These are phyloP conservation scores for Brachyptera risi DNA, from an alignment of 2,888 invertebrate species.

Conservation along the genomic window DNA sequence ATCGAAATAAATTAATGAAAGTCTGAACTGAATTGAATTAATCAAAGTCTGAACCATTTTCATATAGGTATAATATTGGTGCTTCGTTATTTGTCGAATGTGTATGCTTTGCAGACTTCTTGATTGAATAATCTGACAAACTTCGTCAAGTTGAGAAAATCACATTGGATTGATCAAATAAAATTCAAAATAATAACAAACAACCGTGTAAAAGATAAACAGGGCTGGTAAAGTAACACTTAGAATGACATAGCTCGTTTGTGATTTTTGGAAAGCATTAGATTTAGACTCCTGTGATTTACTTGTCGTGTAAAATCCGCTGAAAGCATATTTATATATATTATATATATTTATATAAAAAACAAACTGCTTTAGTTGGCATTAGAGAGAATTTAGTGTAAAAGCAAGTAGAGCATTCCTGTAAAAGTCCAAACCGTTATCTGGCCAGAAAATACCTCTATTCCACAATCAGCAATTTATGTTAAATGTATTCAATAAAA, in stretches of 20 bases:
- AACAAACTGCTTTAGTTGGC: not conserved
- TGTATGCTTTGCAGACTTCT: not conserved
- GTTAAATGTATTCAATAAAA: not conserved
- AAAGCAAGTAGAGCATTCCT: constrained; percentile 1
- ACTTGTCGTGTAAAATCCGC: not conserved
- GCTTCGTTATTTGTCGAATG: no score
- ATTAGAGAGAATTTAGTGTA: not conserved
- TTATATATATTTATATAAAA: not conserved
- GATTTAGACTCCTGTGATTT: not conserved
- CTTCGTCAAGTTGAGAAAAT: not conserved
- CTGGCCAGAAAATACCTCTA: not conserved
- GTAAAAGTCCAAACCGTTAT: not conserved
- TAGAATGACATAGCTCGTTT: not conserved
- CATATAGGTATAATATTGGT: no score
- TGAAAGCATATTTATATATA: not conserved
- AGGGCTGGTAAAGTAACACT: not conserved
- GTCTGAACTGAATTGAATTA: no score
- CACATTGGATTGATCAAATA: no score
- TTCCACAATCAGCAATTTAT: not conserved
- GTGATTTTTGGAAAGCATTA: not conserved
- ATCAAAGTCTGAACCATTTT: no score
- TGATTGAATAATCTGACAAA: not conserved
- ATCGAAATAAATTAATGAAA: no score
- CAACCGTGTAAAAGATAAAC: constrained; percentile 1
- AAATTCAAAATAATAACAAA: not conserved